Evolutionary conservation across 2,888 invertebrate species (phyloP), one percentile per base, ranked within the genome.

Genomic region (Amaurobius ferox): DNA sequence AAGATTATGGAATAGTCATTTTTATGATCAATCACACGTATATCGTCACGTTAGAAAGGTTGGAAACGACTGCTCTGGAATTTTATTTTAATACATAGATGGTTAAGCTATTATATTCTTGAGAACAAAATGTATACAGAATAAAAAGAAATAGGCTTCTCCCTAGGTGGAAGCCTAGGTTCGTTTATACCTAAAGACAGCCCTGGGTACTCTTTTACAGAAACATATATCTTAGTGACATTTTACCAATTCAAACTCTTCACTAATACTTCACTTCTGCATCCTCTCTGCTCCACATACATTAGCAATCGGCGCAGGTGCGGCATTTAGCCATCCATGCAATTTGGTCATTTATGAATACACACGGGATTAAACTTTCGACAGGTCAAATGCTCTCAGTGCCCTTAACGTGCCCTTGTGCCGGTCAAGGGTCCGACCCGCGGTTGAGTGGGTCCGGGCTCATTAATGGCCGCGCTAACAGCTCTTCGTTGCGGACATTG

Each of bases 371-470:
- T 1, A n/a, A 55, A 23, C 3, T 1, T 23, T 3, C 23, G 3
- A 55, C 23, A 55, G 23, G 23, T 55, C 55, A 55, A 55, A 55
- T 55, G 55, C 55, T 55, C 55, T 23, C 55, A 23, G 23, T 23
- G 55, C 55, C 55, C 55, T 55, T 55, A 55, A 23, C 55, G 7
- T 55, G 55, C 55, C 55, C 55, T 55, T 55, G 55, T 55, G 55
- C 23, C 23, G 55, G 23, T 23, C 55, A 55, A 55, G 23, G 55
- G 55, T 23, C 55, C 44, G 35, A 19, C 5, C 55, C 16, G 2
- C 55, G 55, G 55, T 55, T 55, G 55, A 19, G 55, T 55, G 55
- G 55, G 19, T 11, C 23, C 5, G 2, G 23, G 23, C 23, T 23
- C 16, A 16, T 16, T 55, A 55, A 55, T 55, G 55, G 55, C 19